Evolutionary conservation across 2,797 vertebrate species (phyloP), one percentile per base, ranked within the genome.

Genomic region (Chaetodon trifasciatus): DNA sequence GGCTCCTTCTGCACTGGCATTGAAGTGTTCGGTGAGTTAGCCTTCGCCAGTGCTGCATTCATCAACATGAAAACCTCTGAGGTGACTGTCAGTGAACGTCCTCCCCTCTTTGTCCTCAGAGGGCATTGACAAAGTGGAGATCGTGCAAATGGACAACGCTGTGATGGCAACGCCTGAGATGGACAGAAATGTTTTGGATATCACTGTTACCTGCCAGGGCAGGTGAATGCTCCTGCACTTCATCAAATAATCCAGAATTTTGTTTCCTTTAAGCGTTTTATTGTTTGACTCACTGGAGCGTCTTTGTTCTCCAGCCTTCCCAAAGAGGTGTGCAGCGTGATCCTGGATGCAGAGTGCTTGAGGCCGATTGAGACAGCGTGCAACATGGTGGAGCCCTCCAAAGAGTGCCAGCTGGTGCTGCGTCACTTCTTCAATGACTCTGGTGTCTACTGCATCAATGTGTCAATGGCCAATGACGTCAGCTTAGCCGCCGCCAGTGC

Each of bases 401-500:
- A 92, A 37, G 94, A 95, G 57, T 98, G 98, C 84, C 94, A 97
- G 84, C 89, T 98, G 73, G 94, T 98, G 60, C 84, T 99, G 74
- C 95, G 95, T 46, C 97, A 97, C 89, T 93, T 93, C 84, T 96
- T 99, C 91, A 96, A 96, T 4, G 85, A 94, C 49, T 96, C 96
- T 0, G 98, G 98, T 0, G 88, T 96, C 85, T 98, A 96, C 91
- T 99, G 98, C 91, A 95, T 98, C 88, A 98, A 98, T 28, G 96
- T 99, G 83, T 97, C 97, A 28, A 75, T 99, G 96, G 94, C 96
- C 80, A 96, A 97, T 60, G 95, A 96, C 12, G 95, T 96, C 81
- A 96, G 97, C 74, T 90, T 98, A 77, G 97, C 97, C 1, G 88
- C 94, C 78, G 92, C 96, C 73, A 98, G 95, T 81, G 93, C 98